Evolutionary conservation across 2,113 vertebrate species (phyloP), one percentile per base, ranked within the genome.

Genomic region (Microcebus jonahi): DNA sequence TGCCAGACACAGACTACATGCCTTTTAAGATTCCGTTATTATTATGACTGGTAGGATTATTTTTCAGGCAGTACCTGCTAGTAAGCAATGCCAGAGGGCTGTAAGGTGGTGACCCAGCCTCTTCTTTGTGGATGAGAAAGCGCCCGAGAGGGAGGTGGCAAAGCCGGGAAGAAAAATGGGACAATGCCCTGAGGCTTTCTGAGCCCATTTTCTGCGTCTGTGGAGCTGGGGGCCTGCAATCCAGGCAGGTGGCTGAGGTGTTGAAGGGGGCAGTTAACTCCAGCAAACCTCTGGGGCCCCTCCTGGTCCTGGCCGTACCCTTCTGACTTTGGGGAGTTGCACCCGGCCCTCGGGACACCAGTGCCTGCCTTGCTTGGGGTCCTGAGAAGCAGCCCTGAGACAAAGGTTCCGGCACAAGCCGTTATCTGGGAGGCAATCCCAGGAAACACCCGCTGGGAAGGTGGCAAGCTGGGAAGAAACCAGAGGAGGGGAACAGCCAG

Each of bases 11-110:
- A 21, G 81, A 6, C 13, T 14, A 25, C n/a, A 53, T 21, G 5
- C 36, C 63, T 70, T 31, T 45, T 42, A 80, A 63, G 61, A 76
- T 68, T 53, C 80, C 84, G 20, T 0, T 39, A 29, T 50, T 55
- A 48, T 3, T 0, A 23, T 73, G 55, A 3, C 21, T 14, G 75
- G 45, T 39, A 2, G 31, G 20, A 23, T 96, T 95, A 79, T 96
- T 36, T 14, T 0, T 76, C 90, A 71, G 21, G 0, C 0, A 0
- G 8, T 76, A 70, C 75, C 93, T 90, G 94, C 88, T 82, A 1
- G 11, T 84, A 88, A 95, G 68, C 97, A 80, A 88, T 55, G 91
- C 82, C 71, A 50, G n/a, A 55, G n/a, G 82, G 80, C 48, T 90
- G 45, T 95, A 11, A 17, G 36, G 68, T 21, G 34, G 0, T 9